phyloP scores from a whole-genome alignment of 2,888 invertebrate genomes.

The Eristalis pertinax region DNA sequence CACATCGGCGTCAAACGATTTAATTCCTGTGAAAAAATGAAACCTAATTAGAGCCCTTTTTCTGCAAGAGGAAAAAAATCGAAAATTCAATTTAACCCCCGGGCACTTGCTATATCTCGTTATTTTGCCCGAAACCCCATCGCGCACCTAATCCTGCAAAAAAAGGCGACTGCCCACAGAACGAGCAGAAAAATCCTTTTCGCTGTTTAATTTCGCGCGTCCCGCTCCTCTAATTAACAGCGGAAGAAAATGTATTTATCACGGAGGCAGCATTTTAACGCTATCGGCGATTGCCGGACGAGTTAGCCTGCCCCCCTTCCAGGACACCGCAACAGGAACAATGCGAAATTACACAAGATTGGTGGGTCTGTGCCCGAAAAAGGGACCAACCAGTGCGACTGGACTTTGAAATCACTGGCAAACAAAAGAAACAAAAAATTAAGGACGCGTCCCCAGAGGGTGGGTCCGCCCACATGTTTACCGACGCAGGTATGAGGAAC shows the following conservation, averaged over 20 bases:
- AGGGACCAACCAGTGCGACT: constrained; percentile 10
- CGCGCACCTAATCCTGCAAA: not conserved
- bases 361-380: constrained; percentile 8
- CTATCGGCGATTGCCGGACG: constrained; percentile 43
- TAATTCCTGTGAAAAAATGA: not conserved
- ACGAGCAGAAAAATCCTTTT: constrained; percentile 20
- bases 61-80: not conserved
- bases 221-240: constrained; percentile 46
- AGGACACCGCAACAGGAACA: constrained; percentile 9
- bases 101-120: not conserved
- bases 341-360: constrained; percentile 45
- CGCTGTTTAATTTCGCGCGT: constrained; percentile 23
- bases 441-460: not conserved
- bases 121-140: not conserved
- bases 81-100: not conserved
- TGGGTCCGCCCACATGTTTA: constrained; percentile 13
- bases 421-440: not conserved
- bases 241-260: constrained; percentile 24
- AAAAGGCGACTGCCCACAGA: constrained; percentile 10
- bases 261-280: constrained; percentile 19
- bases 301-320: constrained; percentile 12
- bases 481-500: not conserved
- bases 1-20: not conserved
- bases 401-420: not conserved
- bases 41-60: not conserved